Base-by-base conservation (phyloP, 2,113 vertebrate species). In the Paralichthys olivaceus region DNA sequence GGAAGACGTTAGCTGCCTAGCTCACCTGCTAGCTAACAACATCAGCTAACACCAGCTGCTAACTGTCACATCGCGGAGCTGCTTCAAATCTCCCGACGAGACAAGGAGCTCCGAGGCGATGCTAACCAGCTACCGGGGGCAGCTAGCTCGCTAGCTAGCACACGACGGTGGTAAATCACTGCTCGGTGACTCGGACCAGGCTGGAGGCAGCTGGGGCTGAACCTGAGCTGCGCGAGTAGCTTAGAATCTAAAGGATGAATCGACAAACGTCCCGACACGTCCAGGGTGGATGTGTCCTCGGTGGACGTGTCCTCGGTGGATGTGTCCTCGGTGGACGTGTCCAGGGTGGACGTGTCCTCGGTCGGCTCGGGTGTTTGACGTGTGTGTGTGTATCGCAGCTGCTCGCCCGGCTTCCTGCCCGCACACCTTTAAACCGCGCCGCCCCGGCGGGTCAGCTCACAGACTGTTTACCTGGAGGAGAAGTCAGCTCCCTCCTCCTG, bases 1-100 rank as follows among this genome's bases (percentile, higher is more conserved):
- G 73, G 56, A 81, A 89, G 83, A 88, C 67, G 84, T 86, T 93
- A 91, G 91, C 88, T 77, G 67, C 28, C 62, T 86, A 89, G 90
- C 90, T 34, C 69, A 61, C 29, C 1, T 49, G 88, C 76, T 90
- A 88, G 72, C 80, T 69, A 72, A 19, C 28, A 17, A 40, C 28
- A 40, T 12, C 37, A 40, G 37, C 37, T 40, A 40, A 3, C 37
- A 40, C 12, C 37, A 40, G 37, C 37, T 40, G 37, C 37, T 40
- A 40, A 40, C 37, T 40, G 37, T 40, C 37, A 40, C 37, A 40
- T 40, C 3, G 3, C 12, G 3, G 12, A 40, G 12, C 37, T 40
- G 37, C 37, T 40, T 40, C 12, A 13, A 12, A 40, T 40, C 37
- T 2, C 12, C 3, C 9, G 37, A 13, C 11, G 45, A 49, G 19